Conservation (phyloP, 30 jellyfish, hydroid and myxozoan species). For the Pelagia noctiluca region DNA sequence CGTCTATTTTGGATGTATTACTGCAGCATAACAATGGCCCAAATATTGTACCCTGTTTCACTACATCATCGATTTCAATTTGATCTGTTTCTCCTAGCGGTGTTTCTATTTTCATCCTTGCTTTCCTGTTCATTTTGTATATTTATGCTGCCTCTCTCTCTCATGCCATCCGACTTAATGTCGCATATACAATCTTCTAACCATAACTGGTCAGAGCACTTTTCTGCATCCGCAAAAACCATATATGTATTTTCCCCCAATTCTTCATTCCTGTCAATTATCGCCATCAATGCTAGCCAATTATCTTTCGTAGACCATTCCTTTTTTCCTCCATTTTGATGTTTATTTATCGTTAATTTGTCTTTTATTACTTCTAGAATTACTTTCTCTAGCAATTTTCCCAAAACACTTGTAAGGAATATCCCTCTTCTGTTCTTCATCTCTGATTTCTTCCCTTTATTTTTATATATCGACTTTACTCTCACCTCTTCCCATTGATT, state of each 20-base stretch:
- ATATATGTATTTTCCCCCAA: neutral
- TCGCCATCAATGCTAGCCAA: slow-evolving; percentile 53
- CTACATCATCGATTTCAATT: neutral
- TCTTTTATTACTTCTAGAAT: slow-evolving; percentile 4
- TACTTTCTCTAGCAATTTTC: slow-evolving; percentile 27
- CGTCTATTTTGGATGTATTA: slow-evolving; percentile 9
- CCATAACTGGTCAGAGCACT: slow-evolving; percentile 55
- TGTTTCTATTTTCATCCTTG: slow-evolving; percentile 7
- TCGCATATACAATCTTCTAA: slow-evolving; percentile 27
- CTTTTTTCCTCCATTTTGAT: slow-evolving; percentile 49
- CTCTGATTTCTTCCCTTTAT: slow-evolving; percentile 21
- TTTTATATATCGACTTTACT: slow-evolving; percentile 21
- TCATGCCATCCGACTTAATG: slow-evolving; percentile 6
- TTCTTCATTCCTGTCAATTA: slow-evolving; percentile 19
- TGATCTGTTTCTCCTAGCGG: slow-evolving; percentile 21
- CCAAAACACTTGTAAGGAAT: slow-evolving; percentile 16
- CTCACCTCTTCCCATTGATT: slow-evolving; percentile 41
- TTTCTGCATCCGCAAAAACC: slow-evolving; percentile 60
- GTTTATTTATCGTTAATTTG: neutral
- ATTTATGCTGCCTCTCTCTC: slow-evolving; percentile 32
- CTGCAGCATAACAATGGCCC: slow-evolving; percentile 39
- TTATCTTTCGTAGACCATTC: slow-evolving; percentile 54
- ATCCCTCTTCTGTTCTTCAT: slow-evolving; percentile 52
- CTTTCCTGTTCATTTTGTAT: slow-evolving; percentile 4
- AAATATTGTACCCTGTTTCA: slow-evolving; percentile 41